A percentile compares a stretch with the other conserved stretches of the same genome.
These are phyloP conservation scores for Syritta pipiens DNA, from an alignment of 2,888 invertebrate genomes.

Conservation along the genomic window DNA sequence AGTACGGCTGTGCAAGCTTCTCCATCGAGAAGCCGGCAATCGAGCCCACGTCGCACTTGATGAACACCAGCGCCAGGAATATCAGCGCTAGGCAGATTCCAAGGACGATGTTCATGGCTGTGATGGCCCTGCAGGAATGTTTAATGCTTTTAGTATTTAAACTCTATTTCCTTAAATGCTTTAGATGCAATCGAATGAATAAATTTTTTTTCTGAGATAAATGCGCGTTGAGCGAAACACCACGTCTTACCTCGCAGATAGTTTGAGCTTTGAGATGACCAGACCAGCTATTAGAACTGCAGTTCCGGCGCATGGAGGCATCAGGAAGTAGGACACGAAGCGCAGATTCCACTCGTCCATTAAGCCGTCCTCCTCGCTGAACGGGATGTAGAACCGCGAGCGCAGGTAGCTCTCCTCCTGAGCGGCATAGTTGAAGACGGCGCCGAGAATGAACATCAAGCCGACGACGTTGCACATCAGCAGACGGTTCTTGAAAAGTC, in stretches of 20 bases:
- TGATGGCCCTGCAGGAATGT: conserved; percentile 77
- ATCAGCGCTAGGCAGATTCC: conserved; percentile 79
- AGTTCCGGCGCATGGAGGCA: conserved; percentile 81
- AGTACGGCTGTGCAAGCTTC: conserved; percentile 79
- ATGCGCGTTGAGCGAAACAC: no score
- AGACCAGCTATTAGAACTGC: conserved; percentile 81
- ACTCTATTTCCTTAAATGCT: no score
- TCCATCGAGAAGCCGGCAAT: conserved; percentile 80
- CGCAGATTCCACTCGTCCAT: conserved; percentile 81
- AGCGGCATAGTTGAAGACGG: conserved; percentile 80
- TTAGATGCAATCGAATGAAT: no score
- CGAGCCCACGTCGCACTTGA: conserved; percentile 79
- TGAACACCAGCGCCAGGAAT: conserved; percentile 79
- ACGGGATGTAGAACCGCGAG: conserved; percentile 82
- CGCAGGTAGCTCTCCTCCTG: conserved; percentile 82
- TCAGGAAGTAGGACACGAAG: conserved; percentile 81
- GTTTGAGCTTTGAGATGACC: conserved; percentile 80
- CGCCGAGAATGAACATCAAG: conserved; percentile 80
- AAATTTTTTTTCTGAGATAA: no score
- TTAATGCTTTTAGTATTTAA: no score
- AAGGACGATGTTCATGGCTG: conserved; percentile 80
- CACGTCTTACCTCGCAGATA: conserved; percentile 79
- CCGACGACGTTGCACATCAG: conserved; percentile 81
- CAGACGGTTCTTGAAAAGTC: conserved; percentile 81
- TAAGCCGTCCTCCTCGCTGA: conserved; percentile 80